Base-by-base conservation (phyloP, 2,113 vertebrate genomes). In the Cyprinus carpio region DNA sequence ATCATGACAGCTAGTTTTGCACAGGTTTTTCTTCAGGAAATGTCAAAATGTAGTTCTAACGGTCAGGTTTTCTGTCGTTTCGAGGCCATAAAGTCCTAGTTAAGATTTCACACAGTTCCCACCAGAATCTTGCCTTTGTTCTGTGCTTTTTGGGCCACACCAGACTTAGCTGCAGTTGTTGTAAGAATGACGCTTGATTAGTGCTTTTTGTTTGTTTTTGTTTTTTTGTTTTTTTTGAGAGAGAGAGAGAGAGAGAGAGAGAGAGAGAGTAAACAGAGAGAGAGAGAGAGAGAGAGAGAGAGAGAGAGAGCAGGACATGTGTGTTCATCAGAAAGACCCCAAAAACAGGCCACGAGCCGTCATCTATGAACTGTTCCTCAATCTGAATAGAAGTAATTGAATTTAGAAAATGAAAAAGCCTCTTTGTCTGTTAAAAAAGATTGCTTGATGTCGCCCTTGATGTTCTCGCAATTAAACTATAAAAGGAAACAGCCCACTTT, bases 401-500 rank as follows among this genome's bases (percentile, higher is more conserved):
- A 87, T 89, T 89, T 86, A 58, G 29, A 67, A 83, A 78, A 87
- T 82, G 64, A 87, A 85, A 88, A 85, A 88, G 88, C 40, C 83
- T 71, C 88, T 87, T 89, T 87, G 87, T 87, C 31, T 51, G 58
- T 84, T 64, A 79, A 84, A 64, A 81, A 83, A 85, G 65, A 79
- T 84, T 29, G 82, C 85, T 23, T 29, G 72, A 84, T 84, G 85
- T 56, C 25, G 13, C 79, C 43, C 77, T 86, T 86, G 82, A 86
- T 86, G 87, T 58, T 65, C 72, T 88, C 46, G 78, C 82, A 88
- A 88, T 88, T 88, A 88, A 77, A 76, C 82, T 87, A 84, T 85
- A 87, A 83, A 88, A 87, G 83, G 85, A 84, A 86, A 69, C 71
- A 40, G 77, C 79, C 84, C 81, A 75, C 83, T 46, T 87, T 88